Percentiles rank a stretch among this genome's conserved stretches.
Evolutionary conservation across 2,888 invertebrate species (phyloP).

Genomic region (Leucophenga montana): DNA sequence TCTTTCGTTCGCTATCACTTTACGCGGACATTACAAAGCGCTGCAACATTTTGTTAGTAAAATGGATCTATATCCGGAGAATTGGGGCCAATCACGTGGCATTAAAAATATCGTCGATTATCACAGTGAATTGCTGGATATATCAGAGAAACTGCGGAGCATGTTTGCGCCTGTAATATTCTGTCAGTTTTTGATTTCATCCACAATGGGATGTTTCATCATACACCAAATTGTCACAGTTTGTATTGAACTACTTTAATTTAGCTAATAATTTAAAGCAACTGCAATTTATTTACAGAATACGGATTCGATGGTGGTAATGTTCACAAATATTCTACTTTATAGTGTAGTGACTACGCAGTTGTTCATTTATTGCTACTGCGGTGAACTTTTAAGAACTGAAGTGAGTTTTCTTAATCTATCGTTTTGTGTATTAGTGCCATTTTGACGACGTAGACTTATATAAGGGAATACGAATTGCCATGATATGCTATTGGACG

Average conservation of each 20-base stretch:
- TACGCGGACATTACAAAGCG: neutral
- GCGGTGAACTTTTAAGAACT: neutral
- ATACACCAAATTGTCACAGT: neutral
- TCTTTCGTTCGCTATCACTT: neutral
- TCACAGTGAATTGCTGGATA: neutral
- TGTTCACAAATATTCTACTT: neutral
- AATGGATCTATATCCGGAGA: neutral
- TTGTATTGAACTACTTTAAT: neutral
- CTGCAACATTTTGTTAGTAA: neutral
- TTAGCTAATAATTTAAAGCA: neutral
- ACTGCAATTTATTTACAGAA: neutral
- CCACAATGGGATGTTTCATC: neutral
- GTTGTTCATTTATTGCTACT: neutral
- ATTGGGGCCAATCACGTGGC: neutral
- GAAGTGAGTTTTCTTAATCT: too few relatives aligned
- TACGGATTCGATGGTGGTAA: neutral
- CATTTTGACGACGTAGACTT: too few relatives aligned
- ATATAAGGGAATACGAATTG: too few relatives aligned
- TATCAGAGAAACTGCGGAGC: neutral
- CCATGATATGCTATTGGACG: too few relatives aligned
- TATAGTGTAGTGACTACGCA: neutral
- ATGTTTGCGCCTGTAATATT: neutral
- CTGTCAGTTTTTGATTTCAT: neutral
- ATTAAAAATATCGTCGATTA: neutral
- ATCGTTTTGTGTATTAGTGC: too few relatives aligned